Base-by-base conservation (phyloP, 1,140 invertebrate genomes). In the Heliothis virescens region DNA sequence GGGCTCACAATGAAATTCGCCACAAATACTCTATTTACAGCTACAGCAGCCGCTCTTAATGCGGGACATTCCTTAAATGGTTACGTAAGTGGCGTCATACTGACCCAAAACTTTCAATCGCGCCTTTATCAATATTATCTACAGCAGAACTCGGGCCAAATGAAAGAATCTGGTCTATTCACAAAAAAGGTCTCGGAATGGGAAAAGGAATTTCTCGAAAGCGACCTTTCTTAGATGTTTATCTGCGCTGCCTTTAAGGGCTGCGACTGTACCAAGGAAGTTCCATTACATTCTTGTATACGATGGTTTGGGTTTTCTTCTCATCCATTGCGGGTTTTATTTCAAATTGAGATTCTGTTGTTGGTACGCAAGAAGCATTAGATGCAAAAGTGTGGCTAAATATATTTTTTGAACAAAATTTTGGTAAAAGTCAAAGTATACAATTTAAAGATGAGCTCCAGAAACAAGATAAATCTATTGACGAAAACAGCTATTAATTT, bases 81-180 rank as follows among this genome's bases (percentile, higher is more conserved):
- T 81, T 67, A 52, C 79, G 76, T 82, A 86, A 86, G 85, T 86
- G 83, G 79, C 78, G 69, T 78, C 82, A 55, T 53, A 82, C 55
- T 80, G 86, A 81, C 82, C 84, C 79, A 21, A 87, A 87, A 84
- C 75, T 87, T 87, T 87, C 79, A 76, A 86, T 83, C 83, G 74
- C 21, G 72, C 81, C 82, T 87, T 89, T 89, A 88, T 89, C 86
- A 89, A 89, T 90, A 89, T 89, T 85, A 88, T 89, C 87, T 85
- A 81, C 81, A 72, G 57, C 77, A 85, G 85, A 87, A 87, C 86
- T 83, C 63, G 62, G 82, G 48, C 81, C 67, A 87, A 89, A 89
- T 88, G 88, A 89, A 87, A 86, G 83, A 87, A 90, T 88, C 85
- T 88, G 84, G 82, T 83, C 83, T 82, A 86, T 86, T 88, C 83